Evolutionary conservation across 2,888 invertebrate genomes (phyloP).

Genomic region (Furcula furcula): DNA sequence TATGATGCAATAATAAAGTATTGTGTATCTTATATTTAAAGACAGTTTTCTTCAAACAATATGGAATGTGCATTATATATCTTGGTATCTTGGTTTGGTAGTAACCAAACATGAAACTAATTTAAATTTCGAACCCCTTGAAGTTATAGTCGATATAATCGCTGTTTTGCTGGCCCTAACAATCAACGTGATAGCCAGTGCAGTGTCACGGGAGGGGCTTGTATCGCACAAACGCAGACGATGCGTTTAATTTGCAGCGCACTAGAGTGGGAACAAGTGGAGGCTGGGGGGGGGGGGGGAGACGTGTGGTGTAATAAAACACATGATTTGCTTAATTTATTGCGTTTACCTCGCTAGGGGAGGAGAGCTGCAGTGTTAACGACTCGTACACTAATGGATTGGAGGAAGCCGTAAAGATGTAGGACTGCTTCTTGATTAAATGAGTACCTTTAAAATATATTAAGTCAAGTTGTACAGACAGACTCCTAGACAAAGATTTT

Average conservation of each 20-base stretch:
- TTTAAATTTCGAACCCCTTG: no score
- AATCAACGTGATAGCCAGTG: constrained; percentile 19
- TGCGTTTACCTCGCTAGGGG: constrained; percentile 11
- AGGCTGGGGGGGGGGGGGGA: constrained; percentile 1
- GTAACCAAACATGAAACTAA: no score
- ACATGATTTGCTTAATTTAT: constrained; percentile 35
- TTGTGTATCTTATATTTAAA: no score
- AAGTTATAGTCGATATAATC: no score
- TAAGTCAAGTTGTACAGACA: no score
- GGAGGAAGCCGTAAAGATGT: background rate
- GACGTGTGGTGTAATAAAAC: constrained; percentile 23
- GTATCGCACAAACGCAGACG: constrained; percentile 4
- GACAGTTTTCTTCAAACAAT: no score
- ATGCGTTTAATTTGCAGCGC: constrained; percentile 9
- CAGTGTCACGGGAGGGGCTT: constrained; percentile 2
- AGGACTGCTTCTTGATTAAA: background rate
- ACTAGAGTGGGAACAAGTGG: constrained; percentile 18
- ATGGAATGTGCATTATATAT: no score
- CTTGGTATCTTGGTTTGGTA: no score
- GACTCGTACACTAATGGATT: constrained; percentile 1
- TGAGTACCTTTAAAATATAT: background rate
- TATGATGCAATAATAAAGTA: no score
- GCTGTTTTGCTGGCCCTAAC: constrained; percentile 18
- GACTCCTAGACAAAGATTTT: no score
- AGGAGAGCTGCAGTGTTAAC: constrained; percentile 1